These are phyloP conservation scores for Phymatocera aterrima DNA, from an alignment of 2,888 invertebrate species.

Conservation along the genomic window DNA sequence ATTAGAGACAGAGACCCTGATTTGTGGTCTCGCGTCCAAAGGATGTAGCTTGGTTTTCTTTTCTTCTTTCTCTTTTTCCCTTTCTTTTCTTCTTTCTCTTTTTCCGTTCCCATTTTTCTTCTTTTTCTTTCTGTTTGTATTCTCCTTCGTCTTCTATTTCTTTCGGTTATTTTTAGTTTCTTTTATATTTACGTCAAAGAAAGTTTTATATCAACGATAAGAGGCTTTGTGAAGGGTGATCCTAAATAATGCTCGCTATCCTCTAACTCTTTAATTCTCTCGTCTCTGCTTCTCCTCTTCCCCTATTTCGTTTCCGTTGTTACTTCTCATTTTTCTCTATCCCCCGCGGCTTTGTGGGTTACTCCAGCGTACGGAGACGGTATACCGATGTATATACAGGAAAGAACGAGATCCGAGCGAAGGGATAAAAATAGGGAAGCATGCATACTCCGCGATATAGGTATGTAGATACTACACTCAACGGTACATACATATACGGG, in stretches of 20 bases:
- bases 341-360: too few relatives aligned
- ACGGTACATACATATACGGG: too few relatives aligned
- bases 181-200: slow-evolving; percentile 4
- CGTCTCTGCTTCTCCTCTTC: not conserved
- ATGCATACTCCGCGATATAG: too few relatives aligned
- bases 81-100: not conserved
- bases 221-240: slow-evolving; percentile 39
- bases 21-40: slow-evolving; percentile 24
- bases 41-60: not conserved
- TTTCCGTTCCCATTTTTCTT: not conserved
- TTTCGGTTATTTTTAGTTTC: not conserved
- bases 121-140: not conserved
- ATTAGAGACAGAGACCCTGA: slow-evolving; percentile 42
- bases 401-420: too few relatives aligned
- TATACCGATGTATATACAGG: too few relatives aligned
- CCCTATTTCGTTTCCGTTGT: too few relatives aligned
- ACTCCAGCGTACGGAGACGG: too few relatives aligned
- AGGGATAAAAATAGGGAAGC: too few relatives aligned
- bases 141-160: not conserved
- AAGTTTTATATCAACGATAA: slow-evolving; percentile 24
- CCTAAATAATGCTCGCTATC: slow-evolving; percentile 36
- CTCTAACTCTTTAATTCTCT: not conserved
- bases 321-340: too few relatives aligned
- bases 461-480: too few relatives aligned
- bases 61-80: not conserved